Evolutionary conservation across 2,888 invertebrate species (phyloP).

Genomic region (Orgyia antiqua): DNA sequence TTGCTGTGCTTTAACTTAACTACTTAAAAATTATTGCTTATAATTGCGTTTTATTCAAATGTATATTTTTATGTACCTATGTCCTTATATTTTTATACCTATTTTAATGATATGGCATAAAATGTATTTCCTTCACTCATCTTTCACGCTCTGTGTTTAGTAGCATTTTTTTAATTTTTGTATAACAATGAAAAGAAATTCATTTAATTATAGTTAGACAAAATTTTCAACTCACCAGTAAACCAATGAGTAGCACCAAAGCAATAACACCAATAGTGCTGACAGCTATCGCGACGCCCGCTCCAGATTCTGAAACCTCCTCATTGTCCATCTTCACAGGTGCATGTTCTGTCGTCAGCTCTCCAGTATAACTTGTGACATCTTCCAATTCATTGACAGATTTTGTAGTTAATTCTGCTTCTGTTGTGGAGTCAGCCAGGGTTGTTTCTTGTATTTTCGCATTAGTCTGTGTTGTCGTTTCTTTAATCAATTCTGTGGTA

Average conservation of each 20-base stretch:
- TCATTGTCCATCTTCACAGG: slow-evolving; percentile 43
- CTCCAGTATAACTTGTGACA: slow-evolving; percentile 43
- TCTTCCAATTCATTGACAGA: slow-evolving; percentile 44
- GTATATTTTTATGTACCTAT: no score
- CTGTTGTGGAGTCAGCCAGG: slow-evolving; percentile 30
- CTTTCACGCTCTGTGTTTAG: no score
- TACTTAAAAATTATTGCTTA: no score
- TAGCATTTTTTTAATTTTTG: no score
- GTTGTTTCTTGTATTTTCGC: slow-evolving; percentile 37
- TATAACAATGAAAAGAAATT: no score
- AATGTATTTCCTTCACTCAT: no score
- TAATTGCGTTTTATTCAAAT: no score
- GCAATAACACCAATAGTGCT: slow-evolving; percentile 89
- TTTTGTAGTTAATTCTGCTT: slow-evolving; percentile 41
- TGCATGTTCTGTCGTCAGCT: slow-evolving; percentile 50
- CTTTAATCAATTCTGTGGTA: slow-evolving; percentile 9
- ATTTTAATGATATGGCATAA: no score
- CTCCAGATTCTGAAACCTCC: slow-evolving; percentile 77
- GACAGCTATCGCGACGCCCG: slow-evolving; percentile 88
- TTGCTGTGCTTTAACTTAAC: no score
- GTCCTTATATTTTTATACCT: no score
- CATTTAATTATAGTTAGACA: no score
- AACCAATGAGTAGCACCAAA: slow-evolving; percentile 85
- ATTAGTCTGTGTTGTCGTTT: slow-evolving; percentile 29
- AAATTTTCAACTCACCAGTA: slow-evolving; percentile 81